Evolutionary conservation across 2,797 vertebrate genomes (phyloP).

Genomic region (Gymnodraco acuticeps): DNA sequence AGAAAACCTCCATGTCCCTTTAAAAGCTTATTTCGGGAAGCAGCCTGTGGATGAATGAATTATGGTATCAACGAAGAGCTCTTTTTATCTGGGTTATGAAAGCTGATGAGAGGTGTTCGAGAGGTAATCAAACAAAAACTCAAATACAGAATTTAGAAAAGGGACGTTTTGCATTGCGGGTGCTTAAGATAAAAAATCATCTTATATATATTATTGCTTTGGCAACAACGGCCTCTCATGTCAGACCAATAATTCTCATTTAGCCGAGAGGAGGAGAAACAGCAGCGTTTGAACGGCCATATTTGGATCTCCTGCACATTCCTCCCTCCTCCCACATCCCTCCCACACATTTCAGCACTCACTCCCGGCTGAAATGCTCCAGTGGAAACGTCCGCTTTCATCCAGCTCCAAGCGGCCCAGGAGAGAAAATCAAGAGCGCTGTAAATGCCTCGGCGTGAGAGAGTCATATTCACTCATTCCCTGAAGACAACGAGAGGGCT

Average conservation of each 20-base stretch:
- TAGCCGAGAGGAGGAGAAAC: conserved; percentile 17
- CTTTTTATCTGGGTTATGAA: conserved; percentile 15
- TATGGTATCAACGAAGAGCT: background rate
- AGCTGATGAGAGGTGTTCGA: background rate
- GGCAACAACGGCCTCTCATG: conserved; percentile 20
- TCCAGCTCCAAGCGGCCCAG: conserved; percentile 67
- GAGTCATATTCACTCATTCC: conserved; percentile 69
- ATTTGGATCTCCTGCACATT: conserved; percentile 66
- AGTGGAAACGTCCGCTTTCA: conserved; percentile 72
- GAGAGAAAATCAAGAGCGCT: conserved; percentile 73
- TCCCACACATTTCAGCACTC: conserved; percentile 61
- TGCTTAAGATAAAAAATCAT: background rate
- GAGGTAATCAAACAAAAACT: too few relatives aligned
- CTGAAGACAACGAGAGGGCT: conserved; percentile 52
- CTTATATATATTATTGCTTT: conserved; percentile 26
- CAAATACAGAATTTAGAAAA: too few relatives aligned
- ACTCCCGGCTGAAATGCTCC: conserved; percentile 61
- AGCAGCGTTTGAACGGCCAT: conserved; percentile 39
- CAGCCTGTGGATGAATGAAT: background rate
- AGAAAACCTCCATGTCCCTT: background rate
- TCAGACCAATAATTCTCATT: conserved; percentile 21
- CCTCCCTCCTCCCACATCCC: conserved; percentile 64
- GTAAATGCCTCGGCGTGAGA: conserved; percentile 75
- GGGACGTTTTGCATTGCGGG: background rate
- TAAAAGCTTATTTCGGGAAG: background rate